These are phyloP conservation scores for Arrhamphus sclerolepis DNA, from an alignment of 2,797 vertebrate genomes.

Conservation along the genomic window DNA sequence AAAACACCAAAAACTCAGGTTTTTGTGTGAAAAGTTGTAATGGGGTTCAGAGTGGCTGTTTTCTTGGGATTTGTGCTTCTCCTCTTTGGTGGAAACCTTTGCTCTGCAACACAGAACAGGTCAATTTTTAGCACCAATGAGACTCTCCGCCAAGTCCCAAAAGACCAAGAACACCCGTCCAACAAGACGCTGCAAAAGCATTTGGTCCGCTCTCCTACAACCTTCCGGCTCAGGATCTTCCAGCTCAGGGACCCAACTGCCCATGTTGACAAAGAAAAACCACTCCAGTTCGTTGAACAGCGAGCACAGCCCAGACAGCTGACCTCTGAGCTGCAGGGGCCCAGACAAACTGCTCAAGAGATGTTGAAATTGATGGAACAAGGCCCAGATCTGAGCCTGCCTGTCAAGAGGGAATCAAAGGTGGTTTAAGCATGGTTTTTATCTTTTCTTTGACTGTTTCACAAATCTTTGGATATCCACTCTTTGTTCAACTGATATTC, in stretches of 20 bases:
- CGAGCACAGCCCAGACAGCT: background rate
- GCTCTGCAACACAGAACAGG: conserved; percentile 8
- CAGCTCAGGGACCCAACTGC: conserved; percentile 27
- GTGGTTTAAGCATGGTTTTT: conserved; percentile 8
- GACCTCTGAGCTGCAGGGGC: conserved; percentile 13
- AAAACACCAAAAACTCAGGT: conserved; percentile 1
- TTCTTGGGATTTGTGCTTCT: conserved; percentile 44
- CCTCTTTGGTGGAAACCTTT: conserved; percentile 16
- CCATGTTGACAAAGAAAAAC: background rate
- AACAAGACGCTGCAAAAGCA: background rate
- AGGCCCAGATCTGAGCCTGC: conserved; percentile 35
- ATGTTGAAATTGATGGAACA: background rate
- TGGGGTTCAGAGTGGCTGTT: conserved; percentile 43
- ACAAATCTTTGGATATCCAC: background rate
- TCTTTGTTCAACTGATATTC: background rate
- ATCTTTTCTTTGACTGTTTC: no score
- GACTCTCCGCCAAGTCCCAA: conserved; percentile 6
- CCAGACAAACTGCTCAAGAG: background rate
- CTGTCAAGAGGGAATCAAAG: conserved; percentile 30
- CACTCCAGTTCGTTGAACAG: background rate
- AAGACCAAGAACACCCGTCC: conserved; percentile 3
- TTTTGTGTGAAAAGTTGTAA: conserved; percentile 36
- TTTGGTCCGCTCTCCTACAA: background rate
- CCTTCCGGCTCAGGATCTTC: conserved; percentile 41
- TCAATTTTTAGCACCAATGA: conserved; percentile 15